These are phyloP conservation scores for Bucco capensis DNA, from an alignment of 2,113 vertebrate genomes.

Conservation along the genomic window DNA sequence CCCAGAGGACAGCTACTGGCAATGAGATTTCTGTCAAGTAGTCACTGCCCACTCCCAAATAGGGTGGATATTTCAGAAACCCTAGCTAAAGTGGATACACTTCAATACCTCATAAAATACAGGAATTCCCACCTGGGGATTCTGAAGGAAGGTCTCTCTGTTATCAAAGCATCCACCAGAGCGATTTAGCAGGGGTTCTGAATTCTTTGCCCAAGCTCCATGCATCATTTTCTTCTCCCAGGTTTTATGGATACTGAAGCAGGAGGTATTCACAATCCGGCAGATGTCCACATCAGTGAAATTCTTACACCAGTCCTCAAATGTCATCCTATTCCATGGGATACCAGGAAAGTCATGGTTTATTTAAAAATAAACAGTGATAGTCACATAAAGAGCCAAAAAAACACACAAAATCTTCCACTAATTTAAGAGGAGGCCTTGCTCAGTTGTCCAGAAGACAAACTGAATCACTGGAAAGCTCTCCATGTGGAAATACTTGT, in stretches of 20 bases:
- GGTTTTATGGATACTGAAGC: slow-evolving; percentile 83
- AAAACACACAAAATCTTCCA: neutral
- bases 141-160: slow-evolving; percentile 87
- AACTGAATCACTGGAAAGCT: neutral
- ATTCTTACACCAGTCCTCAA: slow-evolving; percentile 89
- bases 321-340: slow-evolving; percentile 81
- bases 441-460: neutral
- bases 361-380: neutral
- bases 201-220: slow-evolving; percentile 83
- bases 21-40: neutral
- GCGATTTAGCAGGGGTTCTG: slow-evolving; percentile 83
- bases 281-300: slow-evolving; percentile 87
- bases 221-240: slow-evolving; percentile 80
- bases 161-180: slow-evolving; percentile 90
- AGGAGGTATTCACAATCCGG: slow-evolving; percentile 85
- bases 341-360: neutral
- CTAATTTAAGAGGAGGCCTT: neutral
- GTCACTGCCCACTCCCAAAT: neutral
- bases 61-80: neutral
- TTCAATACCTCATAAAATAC: neutral
- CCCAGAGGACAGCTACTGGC: neutral
- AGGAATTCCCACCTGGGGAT: slow-evolving; percentile 86
- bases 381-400: neutral
- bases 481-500: neutral
- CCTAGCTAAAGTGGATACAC: neutral